Percentiles rank a stretch among this genome's conserved stretches.
Conservation (phyloP, 2,888 invertebrate species). For the Tromatobia lineatoria region DNA sequence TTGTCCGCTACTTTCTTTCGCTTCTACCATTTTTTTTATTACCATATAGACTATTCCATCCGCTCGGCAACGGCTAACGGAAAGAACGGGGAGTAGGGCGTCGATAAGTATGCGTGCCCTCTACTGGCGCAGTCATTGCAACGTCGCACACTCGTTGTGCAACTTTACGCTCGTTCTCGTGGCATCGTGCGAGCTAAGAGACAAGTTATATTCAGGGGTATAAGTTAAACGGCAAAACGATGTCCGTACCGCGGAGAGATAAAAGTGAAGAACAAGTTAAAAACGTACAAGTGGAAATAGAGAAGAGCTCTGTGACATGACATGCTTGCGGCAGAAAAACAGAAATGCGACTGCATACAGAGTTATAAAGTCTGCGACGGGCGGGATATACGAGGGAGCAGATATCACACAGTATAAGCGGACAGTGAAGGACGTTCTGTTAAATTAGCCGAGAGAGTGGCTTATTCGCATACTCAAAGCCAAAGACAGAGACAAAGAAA, state of each 20-base stretch:
- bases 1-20: constrained; percentile 66
- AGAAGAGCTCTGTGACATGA: constrained; percentile 27
- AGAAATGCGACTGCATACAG: constrained; percentile 1
- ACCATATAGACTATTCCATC: constrained; percentile 42
- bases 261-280: constrained; percentile 29
- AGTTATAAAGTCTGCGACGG: neutral
- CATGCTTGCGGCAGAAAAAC: constrained; percentile 21
- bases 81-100: constrained; percentile 5
- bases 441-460: constrained; percentile 26
- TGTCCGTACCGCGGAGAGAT: constrained; percentile 6
- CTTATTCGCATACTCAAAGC: neutral
- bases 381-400: neutral
- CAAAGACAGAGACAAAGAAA: neutral
- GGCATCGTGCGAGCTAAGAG: constrained; percentile 10
- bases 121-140: neutral
- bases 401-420: constrained; percentile 4
- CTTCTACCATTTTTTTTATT: constrained; percentile 50
- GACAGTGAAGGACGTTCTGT: constrained; percentile 7
- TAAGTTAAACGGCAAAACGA: neutral
- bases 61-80: neutral
- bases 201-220: constrained; percentile 9
- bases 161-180: constrained; percentile 39
- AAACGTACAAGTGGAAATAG: constrained; percentile 9
- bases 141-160: constrained; percentile 16
- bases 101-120: constrained; percentile 23